These are phyloP conservation scores for Prosapia bicincta DNA, from an alignment of 2,888 invertebrate species.

Conservation along the genomic window DNA sequence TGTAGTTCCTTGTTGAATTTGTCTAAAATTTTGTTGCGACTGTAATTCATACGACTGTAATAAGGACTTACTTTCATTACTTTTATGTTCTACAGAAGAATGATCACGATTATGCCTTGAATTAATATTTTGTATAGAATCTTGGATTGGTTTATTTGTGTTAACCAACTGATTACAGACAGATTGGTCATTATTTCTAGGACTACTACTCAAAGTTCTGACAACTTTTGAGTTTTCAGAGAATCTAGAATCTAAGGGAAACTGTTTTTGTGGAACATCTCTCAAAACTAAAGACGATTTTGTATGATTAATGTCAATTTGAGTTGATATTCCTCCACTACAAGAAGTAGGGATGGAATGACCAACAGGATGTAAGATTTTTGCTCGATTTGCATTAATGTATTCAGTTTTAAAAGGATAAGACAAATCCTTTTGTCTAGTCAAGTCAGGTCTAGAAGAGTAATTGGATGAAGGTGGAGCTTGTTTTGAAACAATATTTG, in stretches of 20 bases:
- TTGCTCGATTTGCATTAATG: slow-evolving; percentile 3
- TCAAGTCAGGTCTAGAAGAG: not conserved
- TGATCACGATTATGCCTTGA: not conserved
- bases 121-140: not conserved
- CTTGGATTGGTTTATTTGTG: not conserved
- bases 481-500: slow-evolving; percentile 1
- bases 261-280: not conserved
- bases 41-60: not conserved
- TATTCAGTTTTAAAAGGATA: slow-evolving; percentile 1
- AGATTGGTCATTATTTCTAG: not conserved
- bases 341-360: not conserved
- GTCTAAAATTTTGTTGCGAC: not conserved
- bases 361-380: not conserved
- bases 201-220: not conserved
- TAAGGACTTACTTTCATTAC: not conserved
- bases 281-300: not conserved
- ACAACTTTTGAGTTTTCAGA: not conserved
- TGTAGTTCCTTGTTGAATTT: not conserved
- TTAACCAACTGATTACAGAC: not conserved
- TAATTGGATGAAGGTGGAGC: not conserved
- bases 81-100: not conserved
- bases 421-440: slow-evolving; percentile 6
- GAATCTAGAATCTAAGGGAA: not conserved
- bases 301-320: not conserved
- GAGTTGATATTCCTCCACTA: not conserved